Conservation (phyloP, 2,797 vertebrate genomes). For the Ciconia nigra region DNA sequence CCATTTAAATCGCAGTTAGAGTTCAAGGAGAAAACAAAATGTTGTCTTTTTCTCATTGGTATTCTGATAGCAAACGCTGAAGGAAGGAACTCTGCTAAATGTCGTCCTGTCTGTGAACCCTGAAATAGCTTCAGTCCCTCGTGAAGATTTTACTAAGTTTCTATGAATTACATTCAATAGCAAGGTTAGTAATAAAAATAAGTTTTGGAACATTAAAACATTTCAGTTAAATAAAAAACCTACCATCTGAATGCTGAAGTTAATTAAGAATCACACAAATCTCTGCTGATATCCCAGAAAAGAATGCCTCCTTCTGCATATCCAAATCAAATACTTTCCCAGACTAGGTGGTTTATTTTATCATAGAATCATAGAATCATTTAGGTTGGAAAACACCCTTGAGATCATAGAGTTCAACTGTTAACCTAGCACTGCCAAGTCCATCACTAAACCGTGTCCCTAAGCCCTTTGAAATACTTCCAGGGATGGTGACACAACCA, state of each 20-base stretch:
- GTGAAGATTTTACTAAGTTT: neutral
- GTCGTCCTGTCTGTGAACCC: neutral
- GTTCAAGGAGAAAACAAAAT: neutral
- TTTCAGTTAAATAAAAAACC: neutral
- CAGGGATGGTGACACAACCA: neutral
- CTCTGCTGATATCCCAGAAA: neutral
- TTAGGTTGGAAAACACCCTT: neutral
- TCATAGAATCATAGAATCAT: neutral
- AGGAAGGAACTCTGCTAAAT: neutral
- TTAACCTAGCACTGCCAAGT: neutral
- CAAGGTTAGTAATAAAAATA: neutral
- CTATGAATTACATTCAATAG: neutral
- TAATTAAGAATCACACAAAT: neutral
- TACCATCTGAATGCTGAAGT: neutral
- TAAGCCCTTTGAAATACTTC: neutral
- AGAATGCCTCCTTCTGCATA: neutral
- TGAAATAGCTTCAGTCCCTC: neutral
- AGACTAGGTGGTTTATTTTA: neutral
- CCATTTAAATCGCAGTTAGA: neutral
- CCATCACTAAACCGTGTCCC: neutral
- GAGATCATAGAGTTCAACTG: neutral
- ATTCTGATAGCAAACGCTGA: neutral
- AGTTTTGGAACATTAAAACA: neutral
- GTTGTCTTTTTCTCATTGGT: neutral
- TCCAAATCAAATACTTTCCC: neutral